These are phyloP conservation scores for Cheilosia pagana DNA, from an alignment of 2,888 invertebrate genomes.

Conservation along the genomic window DNA sequence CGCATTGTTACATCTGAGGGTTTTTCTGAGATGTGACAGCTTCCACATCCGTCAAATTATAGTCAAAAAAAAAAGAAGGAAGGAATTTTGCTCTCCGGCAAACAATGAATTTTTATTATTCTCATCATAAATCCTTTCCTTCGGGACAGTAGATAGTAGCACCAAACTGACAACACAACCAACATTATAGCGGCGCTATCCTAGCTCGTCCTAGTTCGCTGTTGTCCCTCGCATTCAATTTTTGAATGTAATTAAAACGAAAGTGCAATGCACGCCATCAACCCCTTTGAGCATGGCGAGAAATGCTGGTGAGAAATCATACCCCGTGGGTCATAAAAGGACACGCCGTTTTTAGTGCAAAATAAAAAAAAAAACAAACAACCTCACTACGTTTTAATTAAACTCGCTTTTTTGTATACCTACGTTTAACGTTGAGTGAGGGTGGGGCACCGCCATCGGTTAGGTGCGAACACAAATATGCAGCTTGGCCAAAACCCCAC, in stretches of 20 bases:
- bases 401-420: conserved; percentile 35
- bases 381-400: conserved; percentile 67
- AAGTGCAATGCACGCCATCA: conserved; percentile 71
- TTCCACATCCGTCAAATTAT: conserved; percentile 50
- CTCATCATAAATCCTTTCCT: conserved; percentile 50
- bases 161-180: conserved; percentile 15
- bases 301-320: conserved; percentile 14
- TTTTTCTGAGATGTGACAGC: conserved; percentile 27
- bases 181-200: conserved; percentile 29
- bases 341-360: conserved; percentile 52
- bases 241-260: conserved; percentile 73
- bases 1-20: conserved; percentile 46
- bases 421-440: conserved; percentile 16
- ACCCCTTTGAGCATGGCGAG: conserved; percentile 18
- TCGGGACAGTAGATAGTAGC: conserved; percentile 10
- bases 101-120: conserved; percentile 43
- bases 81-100: background rate
- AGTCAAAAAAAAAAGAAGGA: conserved; percentile 5
- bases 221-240: conserved; percentile 63
- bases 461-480: conserved; percentile 29
- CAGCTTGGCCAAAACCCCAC: conserved; percentile 1
- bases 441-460: conserved; percentile 14
- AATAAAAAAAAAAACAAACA: conserved; percentile 20
- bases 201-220: conserved; percentile 45
- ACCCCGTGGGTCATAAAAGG: conserved; percentile 52